Conservation (phyloP, 2,797 vertebrate genomes). For the Galagoides demidoff region DNA sequence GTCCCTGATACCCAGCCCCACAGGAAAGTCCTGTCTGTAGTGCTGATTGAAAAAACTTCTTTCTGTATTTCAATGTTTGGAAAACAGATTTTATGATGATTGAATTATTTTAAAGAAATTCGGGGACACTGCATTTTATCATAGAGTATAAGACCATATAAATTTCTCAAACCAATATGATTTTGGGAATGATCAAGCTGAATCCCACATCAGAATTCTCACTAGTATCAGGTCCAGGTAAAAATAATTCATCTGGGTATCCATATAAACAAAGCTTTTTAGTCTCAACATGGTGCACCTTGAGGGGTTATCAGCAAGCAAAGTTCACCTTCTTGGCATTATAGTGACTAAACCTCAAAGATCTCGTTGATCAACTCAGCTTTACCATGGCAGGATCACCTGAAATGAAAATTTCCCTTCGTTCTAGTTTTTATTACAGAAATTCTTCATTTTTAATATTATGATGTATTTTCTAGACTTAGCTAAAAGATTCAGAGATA, state of each 20-base stretch:
- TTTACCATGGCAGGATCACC: background rate
- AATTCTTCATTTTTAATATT: conserved; percentile 42
- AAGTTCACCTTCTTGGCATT: background rate
- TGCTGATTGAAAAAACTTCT: background rate
- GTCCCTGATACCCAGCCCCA: no score
- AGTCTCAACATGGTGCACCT: background rate
- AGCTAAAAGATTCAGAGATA: conserved; percentile 40
- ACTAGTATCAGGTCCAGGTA: background rate
- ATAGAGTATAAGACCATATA: background rate
- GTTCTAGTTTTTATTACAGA: background rate
- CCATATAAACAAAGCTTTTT: background rate
- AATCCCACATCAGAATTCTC: background rate
- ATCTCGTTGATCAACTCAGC: background rate
- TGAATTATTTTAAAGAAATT: background rate
- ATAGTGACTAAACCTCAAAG: conserved; percentile 1
- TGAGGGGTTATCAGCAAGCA: background rate
- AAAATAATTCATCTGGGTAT: background rate
- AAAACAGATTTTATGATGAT: background rate
- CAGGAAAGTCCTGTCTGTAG: rapidly evolving
- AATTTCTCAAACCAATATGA: background rate
- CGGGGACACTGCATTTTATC: background rate
- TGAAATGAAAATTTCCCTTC: background rate
- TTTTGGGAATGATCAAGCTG: conserved; percentile 3
- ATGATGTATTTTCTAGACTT: background rate
- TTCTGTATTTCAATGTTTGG: background rate